Base-by-base conservation (phyloP, 1,140 invertebrate species). In the Oryctes rhinoceros region DNA sequence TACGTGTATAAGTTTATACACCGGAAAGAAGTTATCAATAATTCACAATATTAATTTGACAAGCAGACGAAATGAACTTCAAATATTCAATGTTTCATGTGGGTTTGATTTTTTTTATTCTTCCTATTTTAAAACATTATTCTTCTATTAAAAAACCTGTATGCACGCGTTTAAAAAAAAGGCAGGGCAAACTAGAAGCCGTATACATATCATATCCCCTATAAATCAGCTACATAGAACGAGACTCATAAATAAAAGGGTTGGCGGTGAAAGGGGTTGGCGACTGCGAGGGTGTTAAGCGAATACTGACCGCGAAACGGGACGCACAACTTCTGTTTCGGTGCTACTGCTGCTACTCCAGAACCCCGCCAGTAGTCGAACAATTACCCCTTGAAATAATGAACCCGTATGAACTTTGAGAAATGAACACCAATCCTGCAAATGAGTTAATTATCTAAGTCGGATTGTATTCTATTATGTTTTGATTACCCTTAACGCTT, bases 361-460 rank as follows among this genome's bases (percentile, higher is more conserved):
- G 15, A 39, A 3, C 30, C 71, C 71, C 18, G 71, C 71, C 37
- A 30, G 76, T 59, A 79, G 20, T 24, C 71, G 78, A 80, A 83
- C 80, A 83, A 82, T 83, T 82, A 84, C 78, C 71, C 39, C 80
- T 49, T 78, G 75, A 81, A 86, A 86, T 86, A 86, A 86, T 86
- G 85, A 84, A 83, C 86, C 86, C 86, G 84, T 84, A 86, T 86
- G 84, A 84, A 84, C 86, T 86, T 86, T 86, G 86, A 86, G 84
- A 85, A 86, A 86, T 85, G 83, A 81, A 81, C 79, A 81, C 81
- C 77, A 80, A 83, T 83, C 83, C 83, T 83, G 84, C 81, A 85
- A 86, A 86, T 84, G 83, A 86, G 85, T 86, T 86, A 86, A 86
- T 86, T 86, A 85, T 85, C 86, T 83, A 85, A 85, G 80, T 81